Conservation (phyloP, 2,888 invertebrate genomes). For the Eulithis testata region DNA sequence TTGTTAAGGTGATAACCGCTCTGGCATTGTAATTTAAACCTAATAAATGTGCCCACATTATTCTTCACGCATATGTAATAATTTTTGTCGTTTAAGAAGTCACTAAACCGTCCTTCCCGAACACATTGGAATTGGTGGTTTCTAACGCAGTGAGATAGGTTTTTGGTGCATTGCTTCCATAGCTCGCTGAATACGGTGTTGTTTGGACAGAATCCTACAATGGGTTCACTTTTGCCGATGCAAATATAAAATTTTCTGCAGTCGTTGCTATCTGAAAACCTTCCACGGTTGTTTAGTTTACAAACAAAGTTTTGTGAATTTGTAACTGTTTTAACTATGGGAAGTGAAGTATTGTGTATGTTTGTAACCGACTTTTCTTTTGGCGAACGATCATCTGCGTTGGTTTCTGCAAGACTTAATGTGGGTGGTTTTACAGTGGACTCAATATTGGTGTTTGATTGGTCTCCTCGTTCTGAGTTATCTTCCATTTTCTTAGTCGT, state of each 20-base stretch:
- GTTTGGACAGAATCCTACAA: slow-evolving; percentile 65
- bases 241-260: slow-evolving; percentile 83
- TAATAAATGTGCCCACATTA: slow-evolving; percentile 51
- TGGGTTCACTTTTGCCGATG: slow-evolving; percentile 57
- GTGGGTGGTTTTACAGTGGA: background rate
- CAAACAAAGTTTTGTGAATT: slow-evolving; percentile 50
- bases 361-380: slow-evolving; percentile 14
- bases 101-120: slow-evolving; percentile 68
- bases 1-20: slow-evolving; percentile 65
- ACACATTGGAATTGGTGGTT: slow-evolving; percentile 78
- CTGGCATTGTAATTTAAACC: slow-evolving; percentile 72
- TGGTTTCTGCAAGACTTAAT: background rate
- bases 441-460: slow-evolving; percentile 16
- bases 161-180: slow-evolving; percentile 74
- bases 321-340: slow-evolving; percentile 20
- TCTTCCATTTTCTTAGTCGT: slow-evolving; percentile 6
- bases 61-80: slow-evolving; percentile 75
- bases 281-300: slow-evolving; percentile 61
- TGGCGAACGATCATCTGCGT: background rate
- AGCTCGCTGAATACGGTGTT: slow-evolving; percentile 76
- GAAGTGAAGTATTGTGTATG: slow-evolving; percentile 25
- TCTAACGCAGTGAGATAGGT: slow-evolving; percentile 75
- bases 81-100: slow-evolving; percentile 63
- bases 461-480: background rate
- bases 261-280: slow-evolving; percentile 73